Percentiles rank a stretch among this genome's conserved stretches.
These are phyloP conservation scores for Hypena proboscidalis DNA, from an alignment of 2,888 invertebrate genomes.

Conservation along the genomic window DNA sequence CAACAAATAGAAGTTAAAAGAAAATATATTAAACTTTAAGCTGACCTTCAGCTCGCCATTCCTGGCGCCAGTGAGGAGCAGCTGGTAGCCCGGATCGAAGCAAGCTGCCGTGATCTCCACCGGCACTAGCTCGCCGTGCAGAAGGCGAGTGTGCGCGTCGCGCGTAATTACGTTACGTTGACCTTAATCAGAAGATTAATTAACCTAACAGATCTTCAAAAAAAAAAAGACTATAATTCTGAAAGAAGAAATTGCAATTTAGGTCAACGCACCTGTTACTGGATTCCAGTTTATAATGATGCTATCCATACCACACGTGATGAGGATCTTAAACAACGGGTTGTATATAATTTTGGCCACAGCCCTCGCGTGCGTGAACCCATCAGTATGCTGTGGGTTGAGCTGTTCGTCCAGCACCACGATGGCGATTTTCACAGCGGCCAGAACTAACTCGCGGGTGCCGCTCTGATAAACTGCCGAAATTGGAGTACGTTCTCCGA, in stretches of 20 bases:
- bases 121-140: slow-evolving; percentile 87
- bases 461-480: slow-evolving; percentile 87
- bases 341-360: slow-evolving; percentile 91
- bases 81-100: slow-evolving; percentile 90
- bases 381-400: slow-evolving; percentile 89
- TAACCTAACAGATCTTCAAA: too few species aligned
- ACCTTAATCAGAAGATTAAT: slow-evolving; percentile 81
- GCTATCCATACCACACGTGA: slow-evolving; percentile 92
- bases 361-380: slow-evolving; percentile 88
- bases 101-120: slow-evolving; percentile 91
- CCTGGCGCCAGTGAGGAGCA: slow-evolving; percentile 91
- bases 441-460: slow-evolving; percentile 88
- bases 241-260: background rate
- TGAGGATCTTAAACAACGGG: slow-evolving; percentile 89
- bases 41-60: slow-evolving; percentile 89
- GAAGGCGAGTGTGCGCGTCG: slow-evolving; percentile 88
- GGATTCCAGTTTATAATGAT: slow-evolving; percentile 94
- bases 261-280: slow-evolving; percentile 79
- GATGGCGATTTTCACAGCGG: slow-evolving; percentile 87
- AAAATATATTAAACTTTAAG: background rate
- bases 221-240: too few species aligned
- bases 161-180: slow-evolving; percentile 88
- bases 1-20: too few species aligned
- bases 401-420: slow-evolving; percentile 88
- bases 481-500: slow-evolving; percentile 86